Base-by-base conservation (phyloP, 2,113 vertebrate species). In the Salminus brasiliensis region DNA sequence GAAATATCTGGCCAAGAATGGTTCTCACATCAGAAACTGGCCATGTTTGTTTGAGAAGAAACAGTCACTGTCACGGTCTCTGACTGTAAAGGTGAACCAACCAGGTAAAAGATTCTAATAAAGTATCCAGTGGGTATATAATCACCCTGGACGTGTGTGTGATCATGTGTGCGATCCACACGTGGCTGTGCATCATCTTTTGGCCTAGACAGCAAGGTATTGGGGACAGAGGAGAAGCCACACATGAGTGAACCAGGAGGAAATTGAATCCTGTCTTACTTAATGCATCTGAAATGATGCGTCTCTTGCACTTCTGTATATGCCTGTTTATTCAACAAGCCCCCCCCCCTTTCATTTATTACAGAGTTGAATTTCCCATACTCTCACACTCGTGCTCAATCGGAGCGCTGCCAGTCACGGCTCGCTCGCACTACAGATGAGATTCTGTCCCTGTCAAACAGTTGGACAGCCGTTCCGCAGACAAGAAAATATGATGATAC, bases 211-310 rank as follows among this genome's bases (percentile, higher is more conserved):
- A 21, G 49, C 3, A 29, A 9, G 3, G 23, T 70, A 25, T 87
- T 74, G 86, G 83, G 87, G 84, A 86, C 79, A 84, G 88, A 89
- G 65, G 78, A 87, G 83, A 65, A 82, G 78, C 83, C 82, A 81
- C 57, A 86, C 86, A 86, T 87, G 39, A 52, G 80, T 79, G 77
- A 69, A 77, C 82, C 70, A 27, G 75, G 84, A n/a, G 49, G 52
- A 88, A 91, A 91, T 90, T 87, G 81, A 90, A 91, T 87, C 81
- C 82, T n/a, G 79, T 87, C 87, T 84, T 57, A 16, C 71, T 85
- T 81, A 81, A 88, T 89, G 83, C 83, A 49, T 81, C 81, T 85
- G 86, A 89, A 87, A 90, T 88, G 82, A 85, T 81, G 80, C 74
- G 62, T 84, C 73, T 73, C 74, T 79, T 86, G 82, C 81, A 84